Percentiles rank a stretch among this genome's conserved stretches.
These are phyloP conservation scores for Setophaga petechia DNA, from an alignment of 2,113 vertebrate species.

Conservation along the genomic window DNA sequence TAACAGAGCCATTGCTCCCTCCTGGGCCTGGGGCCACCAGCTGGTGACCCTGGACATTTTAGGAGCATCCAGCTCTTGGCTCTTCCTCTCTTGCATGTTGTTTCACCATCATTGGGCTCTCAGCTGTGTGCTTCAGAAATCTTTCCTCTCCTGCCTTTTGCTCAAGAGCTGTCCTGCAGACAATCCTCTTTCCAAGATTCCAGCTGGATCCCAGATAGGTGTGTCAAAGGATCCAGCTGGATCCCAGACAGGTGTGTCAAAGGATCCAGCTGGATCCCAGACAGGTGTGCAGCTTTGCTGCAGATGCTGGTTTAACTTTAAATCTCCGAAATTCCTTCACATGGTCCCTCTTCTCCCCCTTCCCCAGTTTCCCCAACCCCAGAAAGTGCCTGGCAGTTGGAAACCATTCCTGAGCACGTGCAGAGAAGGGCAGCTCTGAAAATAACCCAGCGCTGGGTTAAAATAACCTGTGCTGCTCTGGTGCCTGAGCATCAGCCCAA, in stretches of 20 bases:
- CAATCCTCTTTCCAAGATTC: neutral
- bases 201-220: neutral
- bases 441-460: neutral
- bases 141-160: neutral
- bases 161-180: neutral
- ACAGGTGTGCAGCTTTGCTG: neutral
- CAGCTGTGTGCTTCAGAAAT: neutral
- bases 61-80: neutral
- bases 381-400: accelerated
- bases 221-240: neutral
- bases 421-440: neutral
- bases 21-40: neutral
- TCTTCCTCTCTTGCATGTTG: neutral
- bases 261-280: no score
- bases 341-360: neutral
- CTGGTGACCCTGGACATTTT: neutral
- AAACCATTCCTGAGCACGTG: neutral
- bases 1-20: neutral
- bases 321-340: accelerated
- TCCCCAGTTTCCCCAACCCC: neutral
- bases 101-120: accelerated
- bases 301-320: neutral
- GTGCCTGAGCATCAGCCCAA: neutral
- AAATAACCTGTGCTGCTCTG: conserved; percentile 8
- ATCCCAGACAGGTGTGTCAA: no score